phyloP scores from a whole-genome alignment of 1,140 invertebrate genomes.

The Heliothis subflexa region DNA sequence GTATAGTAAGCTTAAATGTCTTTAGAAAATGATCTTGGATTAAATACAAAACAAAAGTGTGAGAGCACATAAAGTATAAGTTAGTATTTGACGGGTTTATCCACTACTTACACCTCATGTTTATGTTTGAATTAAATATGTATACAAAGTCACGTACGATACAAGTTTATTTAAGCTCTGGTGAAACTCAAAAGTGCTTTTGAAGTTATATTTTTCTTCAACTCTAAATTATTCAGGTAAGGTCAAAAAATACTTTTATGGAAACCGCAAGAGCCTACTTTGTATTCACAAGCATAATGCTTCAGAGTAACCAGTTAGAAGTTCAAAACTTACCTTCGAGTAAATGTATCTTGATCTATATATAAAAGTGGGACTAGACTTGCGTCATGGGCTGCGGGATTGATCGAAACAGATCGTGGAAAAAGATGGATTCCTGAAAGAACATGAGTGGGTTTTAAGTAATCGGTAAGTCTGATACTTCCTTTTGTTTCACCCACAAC shows the following conservation, averaged over 20 bases:
- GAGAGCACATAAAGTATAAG: no score
- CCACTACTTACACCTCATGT: not conserved
- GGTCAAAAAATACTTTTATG: slow-evolving; percentile 5
- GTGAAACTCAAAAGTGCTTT: not conserved
- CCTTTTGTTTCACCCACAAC: no score
- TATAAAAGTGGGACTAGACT: no score
- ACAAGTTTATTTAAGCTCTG: not conserved
- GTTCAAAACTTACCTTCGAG: slow-evolving; percentile 1
- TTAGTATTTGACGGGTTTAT: no score
- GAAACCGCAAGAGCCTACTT: not conserved
- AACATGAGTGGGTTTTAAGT: no score
- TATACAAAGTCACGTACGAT: not conserved
- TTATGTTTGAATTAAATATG: not conserved
- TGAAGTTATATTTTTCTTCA: not conserved
- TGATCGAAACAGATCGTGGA: no score
- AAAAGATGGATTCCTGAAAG: no score
- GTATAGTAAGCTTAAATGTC: no score
- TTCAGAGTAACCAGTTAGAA: slow-evolving; percentile 5
- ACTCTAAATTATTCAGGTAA: not conserved
- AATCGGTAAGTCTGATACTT: no score
- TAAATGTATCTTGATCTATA: not conserved
- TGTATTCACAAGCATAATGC: slow-evolving; percentile 1
- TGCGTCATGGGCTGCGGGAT: no score
- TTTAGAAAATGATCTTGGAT: no score
- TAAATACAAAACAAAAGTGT: no score